phyloP scores from a whole-genome alignment of 2,888 invertebrate genomes.

The Harmothoe impar region DNA sequence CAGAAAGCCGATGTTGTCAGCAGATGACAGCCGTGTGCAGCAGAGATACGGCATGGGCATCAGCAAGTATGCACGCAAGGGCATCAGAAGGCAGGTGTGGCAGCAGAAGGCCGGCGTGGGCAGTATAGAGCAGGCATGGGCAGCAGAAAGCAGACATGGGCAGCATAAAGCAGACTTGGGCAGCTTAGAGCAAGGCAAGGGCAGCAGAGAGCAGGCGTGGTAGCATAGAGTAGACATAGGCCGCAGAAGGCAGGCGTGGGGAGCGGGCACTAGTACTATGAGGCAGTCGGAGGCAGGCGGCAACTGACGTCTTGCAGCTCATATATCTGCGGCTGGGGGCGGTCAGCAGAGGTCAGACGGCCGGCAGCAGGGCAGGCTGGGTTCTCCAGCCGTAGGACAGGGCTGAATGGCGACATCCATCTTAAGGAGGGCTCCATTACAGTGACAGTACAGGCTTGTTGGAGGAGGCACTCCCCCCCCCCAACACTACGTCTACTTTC shows the following conservation, averaged over 20 bases:
- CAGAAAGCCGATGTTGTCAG: background rate
- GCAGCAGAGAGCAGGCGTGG: background rate
- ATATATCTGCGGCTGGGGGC: background rate
- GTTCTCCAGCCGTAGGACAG: background rate
- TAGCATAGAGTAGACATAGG: no score
- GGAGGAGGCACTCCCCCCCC: background rate
- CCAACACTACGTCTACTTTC: background rate
- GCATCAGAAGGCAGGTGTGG: background rate
- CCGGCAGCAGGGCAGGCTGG: background rate
- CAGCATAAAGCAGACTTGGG: background rate
- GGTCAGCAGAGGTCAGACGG: background rate
- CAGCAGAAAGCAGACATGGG: background rate
- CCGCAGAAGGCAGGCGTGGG: background rate
- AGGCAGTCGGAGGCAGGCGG: background rate
- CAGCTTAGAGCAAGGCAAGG: background rate
- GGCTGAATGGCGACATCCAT: slow-evolving; percentile 47
- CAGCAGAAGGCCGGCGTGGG: background rate
- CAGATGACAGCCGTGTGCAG: background rate
- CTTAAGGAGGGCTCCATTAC: slow-evolving; percentile 35
- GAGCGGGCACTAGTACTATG: background rate
- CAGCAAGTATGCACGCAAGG: background rate
- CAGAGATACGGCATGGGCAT: background rate
- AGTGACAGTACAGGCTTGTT: background rate
- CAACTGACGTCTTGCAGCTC: background rate
- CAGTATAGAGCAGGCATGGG: background rate